Evolutionary conservation across 2,888 invertebrate genomes (phyloP), one percentile per base, ranked within the genome.

Genomic region (Bembecia ichneumoniformis): DNA sequence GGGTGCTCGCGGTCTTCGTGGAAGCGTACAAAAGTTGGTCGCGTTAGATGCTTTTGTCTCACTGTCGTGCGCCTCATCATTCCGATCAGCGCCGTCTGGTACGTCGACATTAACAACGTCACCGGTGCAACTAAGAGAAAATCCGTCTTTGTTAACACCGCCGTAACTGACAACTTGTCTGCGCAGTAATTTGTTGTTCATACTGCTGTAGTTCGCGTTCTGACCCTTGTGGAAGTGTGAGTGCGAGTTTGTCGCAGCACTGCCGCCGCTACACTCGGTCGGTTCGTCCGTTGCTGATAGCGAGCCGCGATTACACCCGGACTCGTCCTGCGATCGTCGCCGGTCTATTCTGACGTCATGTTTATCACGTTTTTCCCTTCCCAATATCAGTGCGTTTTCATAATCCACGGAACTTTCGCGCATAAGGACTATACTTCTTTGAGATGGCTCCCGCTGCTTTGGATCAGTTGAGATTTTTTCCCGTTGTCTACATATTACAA

Each of bases 341-440:
- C 96, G 94, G 57, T 92, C 93, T 61, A 88, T 92, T 50, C 90
- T 96, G 65, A 88, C 94, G 59, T 87, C 86, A 80, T 70, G 71
- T 77, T 71, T 83, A 72, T 81, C 78, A 47, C 87, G 82, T 71
- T 77, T 82, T 73, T 82, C 84, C 61, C 86, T 84, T 52, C 88
- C 88, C 57, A 88, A 77, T 52, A 89, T 87, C 49, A 88, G 82
- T 43, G 86, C 89, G 66, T 91, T 91, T 63, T 92, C 92, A 59
- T 92, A 92, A 77, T 92, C 92, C 1, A 92, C 92, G 28, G 91
- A 90, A 68, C 91, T 92, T 74, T 93, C 92, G 54, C 89, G 89
- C 87, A 92, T 88, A 50, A 83, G 55, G 7, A 70, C 53, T 5
- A 68, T 56, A 36, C 57, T 74, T 54, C 64, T 72, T 55, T 73